Evolutionary conservation across 2,113 vertebrate genomes (phyloP).

Genomic region (Pelecanus crispus): DNA sequence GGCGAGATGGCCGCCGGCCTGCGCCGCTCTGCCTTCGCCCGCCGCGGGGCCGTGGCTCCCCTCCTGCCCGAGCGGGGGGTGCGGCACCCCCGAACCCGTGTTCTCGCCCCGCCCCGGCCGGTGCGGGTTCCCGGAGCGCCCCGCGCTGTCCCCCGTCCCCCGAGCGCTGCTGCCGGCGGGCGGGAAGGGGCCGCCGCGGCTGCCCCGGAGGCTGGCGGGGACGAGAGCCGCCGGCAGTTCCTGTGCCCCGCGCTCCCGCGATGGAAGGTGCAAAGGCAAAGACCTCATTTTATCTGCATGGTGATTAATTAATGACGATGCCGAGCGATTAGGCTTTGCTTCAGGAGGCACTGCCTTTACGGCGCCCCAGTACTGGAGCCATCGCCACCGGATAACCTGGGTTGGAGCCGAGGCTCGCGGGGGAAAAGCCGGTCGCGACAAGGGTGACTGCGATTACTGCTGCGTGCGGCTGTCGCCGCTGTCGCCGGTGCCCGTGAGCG

Average conservation of each 20-base stretch:
- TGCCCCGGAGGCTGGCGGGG: too few relatives aligned
- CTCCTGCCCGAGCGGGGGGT: accelerated
- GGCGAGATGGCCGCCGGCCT: background rate
- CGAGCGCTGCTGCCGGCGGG: too few relatives aligned
- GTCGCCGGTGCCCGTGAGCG: background rate
- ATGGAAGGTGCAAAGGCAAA: background rate
- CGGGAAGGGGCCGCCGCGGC: too few relatives aligned
- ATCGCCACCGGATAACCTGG: background rate
- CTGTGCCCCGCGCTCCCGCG: background rate
- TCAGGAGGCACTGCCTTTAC: background rate
- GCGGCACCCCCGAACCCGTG: too few relatives aligned
- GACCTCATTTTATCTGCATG: accelerated
- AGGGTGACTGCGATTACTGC: accelerated
- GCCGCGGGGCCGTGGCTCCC: too few relatives aligned
- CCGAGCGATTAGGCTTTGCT: background rate
- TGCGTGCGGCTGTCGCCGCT: accelerated
- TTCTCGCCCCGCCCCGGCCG: too few relatives aligned
- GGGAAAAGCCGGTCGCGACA: background rate
- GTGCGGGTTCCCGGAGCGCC: too few relatives aligned
- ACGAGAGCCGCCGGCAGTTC: accelerated
- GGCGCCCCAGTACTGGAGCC: background rate
- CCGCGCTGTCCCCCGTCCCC: too few relatives aligned
- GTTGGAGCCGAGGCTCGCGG: background rate
- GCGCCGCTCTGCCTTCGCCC: too few relatives aligned
- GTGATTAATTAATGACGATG: background rate